Evolutionary conservation across 2,888 invertebrate genomes (phyloP), one percentile per base, ranked within the genome.

Genomic region (Tachina grossa): DNA sequence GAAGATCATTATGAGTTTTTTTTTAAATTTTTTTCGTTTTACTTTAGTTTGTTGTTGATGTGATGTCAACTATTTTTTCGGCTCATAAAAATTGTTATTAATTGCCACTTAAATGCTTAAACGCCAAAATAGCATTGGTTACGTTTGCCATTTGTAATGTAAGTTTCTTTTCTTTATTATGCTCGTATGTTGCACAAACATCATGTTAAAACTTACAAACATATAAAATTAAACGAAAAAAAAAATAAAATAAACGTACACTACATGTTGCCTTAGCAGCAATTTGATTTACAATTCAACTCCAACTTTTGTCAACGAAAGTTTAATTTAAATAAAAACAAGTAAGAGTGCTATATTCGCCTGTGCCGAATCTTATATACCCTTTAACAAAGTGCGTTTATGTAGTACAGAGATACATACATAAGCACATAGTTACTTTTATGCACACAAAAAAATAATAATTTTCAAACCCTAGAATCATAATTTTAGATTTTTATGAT

Each of bases 81-180:
- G 92, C 92, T 92, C 92, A 92, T 92, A 92, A 92, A 92, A 92
- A 92, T 91, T 92, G 92, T 92, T 92, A 92, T 92, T 92, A 92
- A 92, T 92, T 92, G 92, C 92, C 92, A 92, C 91, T 92, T 92
- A 92, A 92, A 92, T 91, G 92, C 90, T 91, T 91, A 91, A 91
- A 90, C 91, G 91, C 91, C 89, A 90, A 91, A 90, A 89, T 83
- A 88, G 88, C 88, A 77, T 83, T 83, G 83, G 71, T 61, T 71
- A 49, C 68, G 2, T 76, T 71, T 71, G 69, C 61, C 61, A 51
- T 66, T 63, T 63, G 51, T 53, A 16, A 68, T 49, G 63, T 63
- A 55, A 31, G 65, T 51, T 77, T 77, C n/a, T 84, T 49, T 69
- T 47, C 45, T 76, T 72, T 66, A 61, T 66, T 57, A 57, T 16